Conservation (phyloP, 2,888 invertebrate species). For the Rhyacophila evoluta region DNA sequence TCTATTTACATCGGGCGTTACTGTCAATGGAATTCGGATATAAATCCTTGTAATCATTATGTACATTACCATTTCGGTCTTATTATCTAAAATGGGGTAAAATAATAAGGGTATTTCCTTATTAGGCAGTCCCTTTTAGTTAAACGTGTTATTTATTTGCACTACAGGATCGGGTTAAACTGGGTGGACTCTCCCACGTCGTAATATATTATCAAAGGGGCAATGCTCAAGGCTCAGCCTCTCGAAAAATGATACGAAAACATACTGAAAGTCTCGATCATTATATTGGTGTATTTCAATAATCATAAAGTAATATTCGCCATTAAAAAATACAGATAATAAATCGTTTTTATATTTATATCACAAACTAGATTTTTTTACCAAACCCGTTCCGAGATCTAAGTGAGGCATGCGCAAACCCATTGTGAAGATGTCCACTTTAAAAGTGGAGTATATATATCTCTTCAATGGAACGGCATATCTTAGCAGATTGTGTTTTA, state of each 20-base stretch:
- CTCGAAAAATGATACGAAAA: background rate
- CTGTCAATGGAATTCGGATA: background rate
- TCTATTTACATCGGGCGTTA: too few species aligned
- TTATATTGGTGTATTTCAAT: background rate
- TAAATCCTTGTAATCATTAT: background rate
- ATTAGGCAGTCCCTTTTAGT: slow-evolving; percentile 1
- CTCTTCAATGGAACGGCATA: too few species aligned
- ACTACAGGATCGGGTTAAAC: background rate
- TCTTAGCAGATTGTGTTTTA: too few species aligned
- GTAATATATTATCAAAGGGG: background rate
- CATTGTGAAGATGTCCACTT: too few species aligned
- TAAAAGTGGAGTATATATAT: too few species aligned
- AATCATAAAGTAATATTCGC: too few species aligned
- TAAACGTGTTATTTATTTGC: slow-evolving; percentile 25
- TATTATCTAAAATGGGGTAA: background rate
- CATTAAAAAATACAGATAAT: too few species aligned
- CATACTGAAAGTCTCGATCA: background rate
- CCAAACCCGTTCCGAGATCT: too few species aligned
- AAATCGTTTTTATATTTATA: too few species aligned
- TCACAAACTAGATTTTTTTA: too few species aligned
- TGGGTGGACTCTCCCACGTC: background rate
- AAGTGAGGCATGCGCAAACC: too few species aligned
- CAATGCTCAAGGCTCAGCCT: background rate
- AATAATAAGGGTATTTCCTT: slow-evolving; percentile 15
- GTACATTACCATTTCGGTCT: slow-evolving; percentile 12